Conservation (phyloP, 2,888 invertebrate genomes). For the Cremastinae sp. region DNA sequence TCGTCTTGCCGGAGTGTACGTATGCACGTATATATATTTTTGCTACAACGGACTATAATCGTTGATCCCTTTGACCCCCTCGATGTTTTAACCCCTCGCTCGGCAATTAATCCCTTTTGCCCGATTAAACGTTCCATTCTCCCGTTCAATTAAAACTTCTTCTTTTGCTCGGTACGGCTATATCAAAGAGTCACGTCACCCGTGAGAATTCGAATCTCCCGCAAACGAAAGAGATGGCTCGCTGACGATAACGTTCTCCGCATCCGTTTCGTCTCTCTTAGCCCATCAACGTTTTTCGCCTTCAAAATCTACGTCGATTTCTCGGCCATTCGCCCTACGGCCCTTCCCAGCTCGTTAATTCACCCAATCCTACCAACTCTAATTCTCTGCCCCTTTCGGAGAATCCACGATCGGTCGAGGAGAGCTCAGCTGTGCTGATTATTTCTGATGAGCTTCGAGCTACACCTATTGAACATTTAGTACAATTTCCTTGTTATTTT, state of each 20-base stretch:
- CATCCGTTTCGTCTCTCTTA: background rate
- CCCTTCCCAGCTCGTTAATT: slow-evolving; percentile 40
- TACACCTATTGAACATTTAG: too few relatives aligned
- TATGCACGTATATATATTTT: slow-evolving; percentile 11
- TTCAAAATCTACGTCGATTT: slow-evolving; percentile 16
- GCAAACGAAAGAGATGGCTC: slow-evolving; percentile 41
- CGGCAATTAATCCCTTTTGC: slow-evolving; percentile 76
- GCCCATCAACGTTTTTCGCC: slow-evolving; percentile 28
- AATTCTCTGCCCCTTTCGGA: slow-evolving; percentile 38
- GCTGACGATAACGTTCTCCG: slow-evolving; percentile 48
- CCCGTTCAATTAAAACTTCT: slow-evolving; percentile 76
- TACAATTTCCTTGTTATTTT: too few relatives aligned
- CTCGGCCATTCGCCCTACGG: slow-evolving; percentile 3
- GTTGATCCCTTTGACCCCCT: slow-evolving; percentile 64
- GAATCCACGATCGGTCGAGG: slow-evolving; percentile 36
- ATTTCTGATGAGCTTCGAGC: background rate
- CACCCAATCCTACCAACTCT: slow-evolving; percentile 46
- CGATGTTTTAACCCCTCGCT: slow-evolving; percentile 64
- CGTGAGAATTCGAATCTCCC: slow-evolving; percentile 62
- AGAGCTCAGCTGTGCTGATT: background rate
- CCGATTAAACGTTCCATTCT: slow-evolving; percentile 76
- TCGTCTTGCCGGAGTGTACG: slow-evolving; percentile 5
- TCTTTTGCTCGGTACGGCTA: slow-evolving; percentile 65
- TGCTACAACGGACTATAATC: slow-evolving; percentile 20
- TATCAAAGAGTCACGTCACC: slow-evolving; percentile 64